Evolutionary conservation across 2,113 vertebrate species (phyloP).

Genomic region (Orientallactaga bullata): DNA sequence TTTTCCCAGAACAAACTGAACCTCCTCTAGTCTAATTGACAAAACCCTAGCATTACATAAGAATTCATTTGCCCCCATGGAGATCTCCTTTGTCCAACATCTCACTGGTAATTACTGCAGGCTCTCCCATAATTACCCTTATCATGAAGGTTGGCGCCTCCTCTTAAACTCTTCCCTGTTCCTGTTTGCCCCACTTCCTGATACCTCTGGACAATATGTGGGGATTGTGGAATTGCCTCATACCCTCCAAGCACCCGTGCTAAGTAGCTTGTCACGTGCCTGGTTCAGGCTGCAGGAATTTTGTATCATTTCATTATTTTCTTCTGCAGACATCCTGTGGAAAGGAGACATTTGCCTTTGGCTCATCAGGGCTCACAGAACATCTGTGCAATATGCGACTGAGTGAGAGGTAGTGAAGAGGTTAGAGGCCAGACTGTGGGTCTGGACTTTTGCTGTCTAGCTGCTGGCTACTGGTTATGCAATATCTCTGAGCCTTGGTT

Average conservation of each 20-base stretch:
- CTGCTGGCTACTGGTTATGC: not conserved
- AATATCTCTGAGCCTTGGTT: not conserved
- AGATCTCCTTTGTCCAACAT: not conserved
- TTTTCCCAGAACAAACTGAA: conserved; percentile 19
- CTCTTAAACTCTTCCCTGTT: not conserved
- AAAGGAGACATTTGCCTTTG: not conserved
- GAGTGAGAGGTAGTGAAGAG: not conserved
- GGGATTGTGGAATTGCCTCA: not conserved
- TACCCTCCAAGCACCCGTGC: not conserved
- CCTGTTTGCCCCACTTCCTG: not conserved
- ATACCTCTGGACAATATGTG: not conserved
- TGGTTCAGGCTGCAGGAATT: not conserved
- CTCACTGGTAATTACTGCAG: not conserved
- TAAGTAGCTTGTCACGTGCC: not conserved
- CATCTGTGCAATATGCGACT: not conserved
- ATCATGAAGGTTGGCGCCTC: not conserved
- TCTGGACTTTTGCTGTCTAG: not conserved
- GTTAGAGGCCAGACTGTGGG: not conserved
- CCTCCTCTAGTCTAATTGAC: not conserved
- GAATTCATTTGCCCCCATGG: not conserved
- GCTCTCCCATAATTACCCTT: not conserved
- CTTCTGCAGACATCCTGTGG: not conserved
- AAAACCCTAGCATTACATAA: not conserved
- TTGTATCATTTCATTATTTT: not conserved
- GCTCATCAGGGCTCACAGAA: not conserved